These are phyloP conservation scores for Oscheius sp. DNA, from an alignment of 2,888 invertebrate species.

Conservation along the genomic window DNA sequence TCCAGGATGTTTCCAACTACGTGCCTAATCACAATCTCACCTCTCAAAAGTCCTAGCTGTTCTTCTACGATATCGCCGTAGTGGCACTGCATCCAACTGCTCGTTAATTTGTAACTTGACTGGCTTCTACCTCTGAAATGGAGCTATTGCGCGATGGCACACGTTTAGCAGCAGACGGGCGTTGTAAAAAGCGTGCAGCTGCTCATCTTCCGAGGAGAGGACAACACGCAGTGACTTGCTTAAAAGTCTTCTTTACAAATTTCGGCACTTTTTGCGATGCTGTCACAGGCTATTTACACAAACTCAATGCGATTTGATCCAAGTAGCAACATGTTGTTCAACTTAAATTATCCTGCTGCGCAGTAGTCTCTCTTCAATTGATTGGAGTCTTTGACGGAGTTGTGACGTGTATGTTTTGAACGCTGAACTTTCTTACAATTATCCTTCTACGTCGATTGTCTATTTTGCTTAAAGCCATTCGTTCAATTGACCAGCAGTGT, in stretches of 20 bases:
- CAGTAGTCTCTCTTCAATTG: conserved; percentile 1
- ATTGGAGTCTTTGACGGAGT: too few species aligned
- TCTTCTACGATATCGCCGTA: too few species aligned
- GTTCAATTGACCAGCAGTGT: too few species aligned
- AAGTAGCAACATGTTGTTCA: conserved; percentile 7
- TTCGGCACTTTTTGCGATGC: not conserved
- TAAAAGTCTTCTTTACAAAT: not conserved
- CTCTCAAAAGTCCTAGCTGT: too few species aligned
- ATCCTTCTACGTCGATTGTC: too few species aligned
- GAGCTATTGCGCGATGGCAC: conserved; percentile 1
- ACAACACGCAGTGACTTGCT: conserved; percentile 23
- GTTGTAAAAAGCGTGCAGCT: conserved; percentile 31
- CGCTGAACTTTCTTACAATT: too few species aligned
- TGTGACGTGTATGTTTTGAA: too few species aligned
- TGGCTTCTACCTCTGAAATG: not conserved
- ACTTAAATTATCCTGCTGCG: conserved; percentile 6
- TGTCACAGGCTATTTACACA: conserved; percentile 1
- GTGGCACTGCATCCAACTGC: too few species aligned
- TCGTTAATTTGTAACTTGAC: too few species aligned
- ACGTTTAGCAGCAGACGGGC: conserved; percentile 23
- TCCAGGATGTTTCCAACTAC: not conserved
- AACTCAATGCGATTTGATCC: conserved; percentile 11
- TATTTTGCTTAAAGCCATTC: too few species aligned
- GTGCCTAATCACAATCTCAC: not conserved
- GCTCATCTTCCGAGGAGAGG: conserved; percentile 21